Base-by-base conservation (phyloP, 2,797 vertebrate genomes). In the Anguilla megastoma region DNA sequence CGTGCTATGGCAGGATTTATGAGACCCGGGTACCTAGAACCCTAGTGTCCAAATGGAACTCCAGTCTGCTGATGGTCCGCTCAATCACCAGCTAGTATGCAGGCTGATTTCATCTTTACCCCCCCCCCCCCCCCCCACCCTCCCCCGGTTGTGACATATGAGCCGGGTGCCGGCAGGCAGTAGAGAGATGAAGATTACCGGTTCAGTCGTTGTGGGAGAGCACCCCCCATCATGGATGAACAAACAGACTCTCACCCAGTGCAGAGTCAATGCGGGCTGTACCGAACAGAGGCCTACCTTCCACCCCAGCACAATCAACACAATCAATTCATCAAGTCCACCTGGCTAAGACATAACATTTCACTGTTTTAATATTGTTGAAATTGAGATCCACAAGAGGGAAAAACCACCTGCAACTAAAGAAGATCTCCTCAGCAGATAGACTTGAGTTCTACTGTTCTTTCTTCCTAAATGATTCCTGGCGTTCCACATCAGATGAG, bases 141-240 rank as follows among this genome's bases (percentile, higher is more conserved):
- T 41, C 45, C 71, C 79, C 6, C 50, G 27, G 27, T 45, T 45
- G 36, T 87, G 58, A 87, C 54, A 84, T 84, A 87, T 84, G 86
- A 87, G 52, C 33, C 16, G 24, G 30, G 52, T 4, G 33, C 8
- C 3, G 18, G 3, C 18, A 24, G 60, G 16, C 27, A n/a, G 58
- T 27, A 48, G 76, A 87, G 24, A 50, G 30, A 82, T 87, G 82
- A 83, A 83, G 86, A 83, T 87, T 87, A 58, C 86, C 60, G 33
- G 16, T 36, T 83, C 80, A 63, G 5, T 87, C 50, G 56, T 52
- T 36, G 41, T 6, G 27, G 30, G 8, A 54, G 36, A 83, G 52
- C 86, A 66, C 6, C 56, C 41, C 69, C 36, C 71, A 80, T 52
- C 79, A 21, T 50, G 27, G 86, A 86, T 69, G 27, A 86, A 45